Evolutionary conservation across 2,888 invertebrate genomes (phyloP), one percentile per base, ranked within the genome.

Genomic region (Nowickia ferox): DNA sequence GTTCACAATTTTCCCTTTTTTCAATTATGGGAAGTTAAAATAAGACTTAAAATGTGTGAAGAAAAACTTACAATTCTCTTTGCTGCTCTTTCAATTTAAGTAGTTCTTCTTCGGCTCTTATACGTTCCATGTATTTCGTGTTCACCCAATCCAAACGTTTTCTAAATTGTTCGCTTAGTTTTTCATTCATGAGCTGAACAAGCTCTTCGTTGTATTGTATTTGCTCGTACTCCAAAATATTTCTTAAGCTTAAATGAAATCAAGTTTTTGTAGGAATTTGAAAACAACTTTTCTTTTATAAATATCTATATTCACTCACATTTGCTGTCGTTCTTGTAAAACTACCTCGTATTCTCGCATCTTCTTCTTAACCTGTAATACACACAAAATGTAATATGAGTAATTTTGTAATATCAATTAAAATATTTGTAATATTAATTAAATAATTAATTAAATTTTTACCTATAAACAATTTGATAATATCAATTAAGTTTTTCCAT

Each of bases 1-100:
- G 83, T 69, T 89, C 88, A 74, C 88, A 87, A 19, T 88, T 89
- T 79, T 87, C 88, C 55, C 88, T 89, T 22, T n/a, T 22, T n/a
- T 77, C n/a, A 66, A 55, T 68, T 46, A 13, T 44, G 3, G 3
- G 11, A 42, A 15, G 22, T 11, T 15, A 38, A n/a, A 19, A 42
- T 10, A 3, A 1, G 2, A 59, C 38, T 51, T 77, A 86, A 83
- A 65, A 42, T 55, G 11, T n/a, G 11, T 46, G 9, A 17, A 9
- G 6, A 13, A 22, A 13, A 40, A 57, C 66, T 75, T 86, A 88
- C 88, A 88, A 53, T 63, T 87, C 84, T 82, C 87, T 78, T 75
- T 89, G 88, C 40, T 81, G 69, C 9, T 83, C 53, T 63, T 89
- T 89, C 5, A 87, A 57, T 48, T 88, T 79, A 1, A 88, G 38